phyloP scores from a whole-genome alignment of 2,888 invertebrate genomes.

The Bellardia pandia region DNA sequence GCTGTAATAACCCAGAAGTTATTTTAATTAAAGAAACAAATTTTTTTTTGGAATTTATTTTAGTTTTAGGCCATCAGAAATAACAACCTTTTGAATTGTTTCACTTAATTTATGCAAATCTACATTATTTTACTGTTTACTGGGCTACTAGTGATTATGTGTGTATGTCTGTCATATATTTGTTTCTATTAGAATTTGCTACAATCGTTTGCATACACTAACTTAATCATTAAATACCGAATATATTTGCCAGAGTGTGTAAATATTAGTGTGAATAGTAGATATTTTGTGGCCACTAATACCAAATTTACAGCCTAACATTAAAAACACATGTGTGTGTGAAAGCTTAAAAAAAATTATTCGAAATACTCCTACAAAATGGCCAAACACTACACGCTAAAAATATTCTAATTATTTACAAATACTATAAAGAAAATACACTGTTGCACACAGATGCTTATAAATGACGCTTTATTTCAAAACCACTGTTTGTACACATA shows the following conservation, averaged over 20 bases:
- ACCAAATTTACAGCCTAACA: conserved; percentile 16
- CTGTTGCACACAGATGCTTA: neutral
- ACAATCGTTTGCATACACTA: neutral
- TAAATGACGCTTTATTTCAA: conserved; percentile 19
- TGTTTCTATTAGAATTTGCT: no score
- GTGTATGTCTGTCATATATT: neutral
- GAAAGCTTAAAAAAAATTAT: neutral
- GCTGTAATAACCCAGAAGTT: neutral
- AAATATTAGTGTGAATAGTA: conserved; percentile 30
- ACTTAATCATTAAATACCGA: neutral
- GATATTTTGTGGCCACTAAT: conserved; percentile 59
- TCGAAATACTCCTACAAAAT: conserved; percentile 38
- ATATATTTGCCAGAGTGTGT: neutral
- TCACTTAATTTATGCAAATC: no score
- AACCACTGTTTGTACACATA: conserved; percentile 42
- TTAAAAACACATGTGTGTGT: neutral
- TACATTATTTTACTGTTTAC: no score
- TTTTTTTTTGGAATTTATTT: no score
- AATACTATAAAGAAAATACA: conserved; percentile 9
- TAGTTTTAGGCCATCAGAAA: no score
- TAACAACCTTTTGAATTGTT: no score
- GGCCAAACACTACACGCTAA: conserved; percentile 11
- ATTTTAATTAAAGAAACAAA: neutral
- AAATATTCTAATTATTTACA: conserved; percentile 45
- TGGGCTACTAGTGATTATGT: no score